Evolutionary conservation across 1,140 invertebrate genomes (phyloP).

Genomic region (Yoshiicerus persimilis): DNA sequence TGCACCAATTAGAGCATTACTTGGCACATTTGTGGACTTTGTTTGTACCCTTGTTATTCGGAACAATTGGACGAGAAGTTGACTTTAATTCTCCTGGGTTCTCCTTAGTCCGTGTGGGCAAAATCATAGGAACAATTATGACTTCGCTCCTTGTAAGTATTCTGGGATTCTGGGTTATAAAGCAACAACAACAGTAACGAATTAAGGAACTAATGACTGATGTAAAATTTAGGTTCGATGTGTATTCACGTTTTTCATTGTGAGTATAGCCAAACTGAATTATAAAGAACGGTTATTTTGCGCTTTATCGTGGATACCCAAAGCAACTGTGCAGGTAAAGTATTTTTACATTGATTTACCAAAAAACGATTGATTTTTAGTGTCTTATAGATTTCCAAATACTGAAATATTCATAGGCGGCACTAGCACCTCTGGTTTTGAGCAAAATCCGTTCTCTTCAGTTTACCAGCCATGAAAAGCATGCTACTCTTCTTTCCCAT

Average conservation of each 20-base stretch:
- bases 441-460: neutral
- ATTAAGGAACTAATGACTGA: too few species aligned
- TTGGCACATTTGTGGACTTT: slow-evolving; percentile 43
- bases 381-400: neutral
- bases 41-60: slow-evolving; percentile 43
- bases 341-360: neutral
- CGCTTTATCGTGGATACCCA: slow-evolving; percentile 42
- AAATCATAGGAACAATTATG: slow-evolving; percentile 34
- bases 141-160: slow-evolving; percentile 12
- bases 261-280: neutral
- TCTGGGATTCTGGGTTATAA: neutral
- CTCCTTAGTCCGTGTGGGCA: neutral
- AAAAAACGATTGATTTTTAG: neutral
- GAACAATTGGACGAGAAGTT: slow-evolving; percentile 47
- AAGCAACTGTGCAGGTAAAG: slow-evolving; percentile 36
- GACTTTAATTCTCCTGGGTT: neutral
- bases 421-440: slow-evolving; percentile 11
- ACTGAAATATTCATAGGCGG: neutral
- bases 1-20: slow-evolving; percentile 32
- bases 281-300: slow-evolving; percentile 36
- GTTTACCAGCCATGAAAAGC: neutral
- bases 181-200: neutral
- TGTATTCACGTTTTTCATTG: slow-evolving; percentile 5
- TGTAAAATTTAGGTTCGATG: slow-evolving; percentile 28
- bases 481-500: neutral